phyloP scores from a whole-genome alignment of 2,797 vertebrate genomes.

The Eidolon dupreanum region DNA sequence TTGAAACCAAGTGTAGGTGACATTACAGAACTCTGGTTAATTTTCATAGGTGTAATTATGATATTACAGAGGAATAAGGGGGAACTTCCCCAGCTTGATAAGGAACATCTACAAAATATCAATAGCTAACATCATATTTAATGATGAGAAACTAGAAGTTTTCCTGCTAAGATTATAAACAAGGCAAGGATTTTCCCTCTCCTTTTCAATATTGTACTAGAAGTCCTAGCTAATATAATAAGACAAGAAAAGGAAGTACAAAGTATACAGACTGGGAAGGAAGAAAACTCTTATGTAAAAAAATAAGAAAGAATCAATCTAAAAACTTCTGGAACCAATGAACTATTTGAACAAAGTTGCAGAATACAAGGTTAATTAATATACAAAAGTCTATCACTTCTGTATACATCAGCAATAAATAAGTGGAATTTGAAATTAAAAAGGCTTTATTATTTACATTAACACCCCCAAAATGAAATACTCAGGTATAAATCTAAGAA shows the following conservation, averaged over 20 bases:
- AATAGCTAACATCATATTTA: too few species aligned
- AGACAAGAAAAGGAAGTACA: neutral
- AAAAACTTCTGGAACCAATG: neutral
- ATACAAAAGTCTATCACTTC: neutral
- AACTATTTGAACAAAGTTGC: neutral
- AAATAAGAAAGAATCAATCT: neutral
- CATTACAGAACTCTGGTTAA: neutral
- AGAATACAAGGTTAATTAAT: neutral
- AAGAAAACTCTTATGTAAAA: neutral
- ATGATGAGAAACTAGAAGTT: too few species aligned
- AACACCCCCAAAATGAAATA: neutral
- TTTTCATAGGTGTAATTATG: neutral
- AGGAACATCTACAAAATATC: too few species aligned
- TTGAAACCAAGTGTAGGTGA: neutral
- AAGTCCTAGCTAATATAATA: neutral
- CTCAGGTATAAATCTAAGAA: too few species aligned
- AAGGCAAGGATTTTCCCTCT: too few species aligned
- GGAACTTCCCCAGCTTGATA: neutral
- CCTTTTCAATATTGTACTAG: neutral
- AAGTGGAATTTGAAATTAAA: neutral
- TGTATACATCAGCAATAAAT: neutral
- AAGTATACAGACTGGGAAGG: neutral
- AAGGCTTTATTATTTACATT: neutral
- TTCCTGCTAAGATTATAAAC: too few species aligned
- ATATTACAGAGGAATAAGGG: neutral